These are phyloP conservation scores for Sinotaia quadrata DNA, from an alignment of 2,888 invertebrate genomes.

Conservation along the genomic window DNA sequence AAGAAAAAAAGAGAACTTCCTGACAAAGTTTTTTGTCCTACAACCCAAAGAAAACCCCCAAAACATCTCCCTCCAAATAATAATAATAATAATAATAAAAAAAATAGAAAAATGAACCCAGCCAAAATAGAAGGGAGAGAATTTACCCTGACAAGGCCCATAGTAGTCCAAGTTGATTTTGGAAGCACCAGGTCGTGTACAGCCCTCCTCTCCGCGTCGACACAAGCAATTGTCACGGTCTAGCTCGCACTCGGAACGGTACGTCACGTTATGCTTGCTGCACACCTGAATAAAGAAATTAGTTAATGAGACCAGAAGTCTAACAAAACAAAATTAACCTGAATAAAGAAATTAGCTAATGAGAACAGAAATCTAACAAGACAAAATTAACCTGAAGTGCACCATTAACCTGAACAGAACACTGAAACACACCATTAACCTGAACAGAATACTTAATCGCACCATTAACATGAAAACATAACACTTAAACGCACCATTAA, in stretches of 20 bases:
- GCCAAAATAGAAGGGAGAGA: not conserved
- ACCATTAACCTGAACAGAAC: too few relatives aligned
- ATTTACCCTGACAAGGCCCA: slow-evolving; percentile 76
- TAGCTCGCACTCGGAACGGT: slow-evolving; percentile 93
- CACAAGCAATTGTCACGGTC: slow-evolving; percentile 95
- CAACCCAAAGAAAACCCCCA: too few relatives aligned
- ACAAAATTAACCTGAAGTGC: too few relatives aligned
- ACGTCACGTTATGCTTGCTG: slow-evolving; percentile 95
- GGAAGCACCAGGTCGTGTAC: slow-evolving; percentile 77
- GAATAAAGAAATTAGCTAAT: not conserved
- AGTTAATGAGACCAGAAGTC: too few relatives aligned
- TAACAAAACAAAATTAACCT: too few relatives aligned
- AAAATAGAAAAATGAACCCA: not conserved
- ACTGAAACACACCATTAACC: too few relatives aligned
- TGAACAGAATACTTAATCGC: too few relatives aligned
- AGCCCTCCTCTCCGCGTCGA: slow-evolving; percentile 80
- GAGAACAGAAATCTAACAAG: not conserved
- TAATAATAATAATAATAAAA: not conserved
- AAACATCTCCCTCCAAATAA: too few relatives aligned
- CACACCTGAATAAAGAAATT: slow-evolving; percentile 83
- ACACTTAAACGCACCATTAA: too few relatives aligned
- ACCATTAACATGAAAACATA: too few relatives aligned
- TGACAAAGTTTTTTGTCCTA: too few relatives aligned
- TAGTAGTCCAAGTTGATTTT: slow-evolving; percentile 92
- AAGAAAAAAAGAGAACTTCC: too few relatives aligned